Evolutionary conservation across 1,140 invertebrate species (phyloP).

Genomic region (Bursaphelenchus mucronatus): DNA sequence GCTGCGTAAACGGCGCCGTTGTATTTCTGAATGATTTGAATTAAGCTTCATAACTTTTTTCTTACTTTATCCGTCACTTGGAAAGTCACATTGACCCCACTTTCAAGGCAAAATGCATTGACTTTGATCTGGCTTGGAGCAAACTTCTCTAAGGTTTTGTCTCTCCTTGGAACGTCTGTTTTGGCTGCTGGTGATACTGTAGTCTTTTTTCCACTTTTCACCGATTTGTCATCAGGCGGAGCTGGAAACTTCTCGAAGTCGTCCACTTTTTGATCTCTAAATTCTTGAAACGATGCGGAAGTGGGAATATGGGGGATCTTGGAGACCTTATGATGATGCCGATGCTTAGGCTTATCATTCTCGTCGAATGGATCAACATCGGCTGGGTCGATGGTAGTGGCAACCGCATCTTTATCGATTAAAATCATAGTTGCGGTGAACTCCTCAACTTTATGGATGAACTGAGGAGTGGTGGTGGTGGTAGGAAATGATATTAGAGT

Average conservation of each 20-base stretch:
- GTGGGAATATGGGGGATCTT: too few relatives aligned
- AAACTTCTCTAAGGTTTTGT: constrained; percentile 7
- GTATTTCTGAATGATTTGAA: constrained; percentile 28
- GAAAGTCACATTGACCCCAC: constrained; percentile 45
- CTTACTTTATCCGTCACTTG: constrained; percentile 16
- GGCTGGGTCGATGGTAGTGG: too few relatives aligned
- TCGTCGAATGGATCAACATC: too few relatives aligned
- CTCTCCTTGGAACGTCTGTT: background rate
- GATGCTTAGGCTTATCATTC: too few relatives aligned
- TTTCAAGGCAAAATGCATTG: constrained; percentile 29
- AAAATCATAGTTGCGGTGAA: constrained; percentile 14
- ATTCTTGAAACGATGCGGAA: too few relatives aligned
- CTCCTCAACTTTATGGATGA: background rate
- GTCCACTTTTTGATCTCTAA: too few relatives aligned
- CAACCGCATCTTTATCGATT: constrained; percentile 2
- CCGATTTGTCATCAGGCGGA: too few relatives aligned
- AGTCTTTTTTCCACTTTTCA: too few relatives aligned
- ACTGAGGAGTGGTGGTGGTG: background rate
- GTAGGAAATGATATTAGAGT: background rate
- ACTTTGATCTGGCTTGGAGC: constrained; percentile 22
- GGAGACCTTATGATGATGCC: too few relatives aligned
- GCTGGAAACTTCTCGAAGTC: too few relatives aligned
- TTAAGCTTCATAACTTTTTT: background rate
- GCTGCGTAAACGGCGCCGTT: constrained; percentile 46
- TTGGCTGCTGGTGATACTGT: too few relatives aligned